Conservation (phyloP, 1,140 invertebrate genomes). For the Drosophila tristis region DNA sequence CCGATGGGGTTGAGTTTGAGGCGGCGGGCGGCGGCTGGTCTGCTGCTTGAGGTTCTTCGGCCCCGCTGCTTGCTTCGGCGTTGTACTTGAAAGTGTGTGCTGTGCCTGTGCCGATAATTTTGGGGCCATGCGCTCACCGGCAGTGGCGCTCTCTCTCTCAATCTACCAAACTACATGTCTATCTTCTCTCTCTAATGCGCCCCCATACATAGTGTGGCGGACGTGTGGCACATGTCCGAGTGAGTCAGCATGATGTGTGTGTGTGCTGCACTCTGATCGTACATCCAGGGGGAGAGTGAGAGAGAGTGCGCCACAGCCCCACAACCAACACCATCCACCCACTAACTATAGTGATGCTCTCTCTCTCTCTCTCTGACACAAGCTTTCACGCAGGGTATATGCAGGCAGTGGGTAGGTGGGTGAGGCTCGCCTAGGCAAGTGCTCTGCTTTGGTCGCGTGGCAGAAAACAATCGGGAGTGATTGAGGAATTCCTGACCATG, state of each 20-base stretch:
- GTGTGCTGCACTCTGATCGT: slow-evolving; percentile 9
- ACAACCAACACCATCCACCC: slow-evolving; percentile 27
- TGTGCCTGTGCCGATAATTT: slow-evolving; percentile 49
- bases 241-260: slow-evolving; percentile 50
- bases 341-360: not conserved
- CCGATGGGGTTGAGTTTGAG: slow-evolving; percentile 12
- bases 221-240: slow-evolving; percentile 51
- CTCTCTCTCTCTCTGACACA: slow-evolving; percentile 1
- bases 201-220: slow-evolving; percentile 19
- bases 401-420: not conserved
- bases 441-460: not conserved
- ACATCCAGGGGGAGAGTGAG: slow-evolving; percentile 21
- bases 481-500: too few species aligned
- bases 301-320: slow-evolving; percentile 30
- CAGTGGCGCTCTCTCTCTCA: slow-evolving; percentile 19
- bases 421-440: not conserved
- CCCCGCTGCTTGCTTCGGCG: slow-evolving; percentile 68
- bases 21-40: slow-evolving; percentile 49
- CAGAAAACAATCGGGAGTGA: too few species aligned
- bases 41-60: slow-evolving; percentile 47
- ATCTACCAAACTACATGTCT: not conserved
- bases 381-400: too few species aligned
- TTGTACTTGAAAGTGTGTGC: slow-evolving; percentile 76
- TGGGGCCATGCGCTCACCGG: slow-evolving; percentile 61
- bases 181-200: slow-evolving; percentile 24